Base-by-base conservation (phyloP, 2,113 vertebrate species). In the Phrynocephalus versicolor region DNA sequence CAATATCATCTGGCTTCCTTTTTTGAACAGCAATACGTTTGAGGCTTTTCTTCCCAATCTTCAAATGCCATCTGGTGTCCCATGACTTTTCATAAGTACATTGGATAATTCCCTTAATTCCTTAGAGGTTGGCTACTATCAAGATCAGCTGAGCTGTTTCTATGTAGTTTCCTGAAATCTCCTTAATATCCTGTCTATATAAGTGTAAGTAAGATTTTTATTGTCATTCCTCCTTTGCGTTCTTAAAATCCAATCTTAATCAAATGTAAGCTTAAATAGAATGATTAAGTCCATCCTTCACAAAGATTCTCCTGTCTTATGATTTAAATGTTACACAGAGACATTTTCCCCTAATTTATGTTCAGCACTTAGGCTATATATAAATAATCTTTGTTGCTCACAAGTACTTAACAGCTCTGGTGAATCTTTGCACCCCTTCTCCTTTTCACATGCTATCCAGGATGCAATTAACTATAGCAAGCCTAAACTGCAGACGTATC, bases 41-140 rank as follows among this genome's bases (percentile, higher is more conserved):
- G 37, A 39, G 19, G 57, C 55, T 83, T 74, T 83, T 45, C 71
- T 83, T 83, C 30, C 71, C 71, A 74, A 83, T 83, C 82, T 83
- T 75, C 82, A 83, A 83, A 83, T 64, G 58, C 71, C 82, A 83
- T 83, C 82, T 83, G 82, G 57, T 83, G 82, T 64, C 41, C 37
- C 72, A 74, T 10, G 30, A 64, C 71, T 83, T 72, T 83, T 45
- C 19, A 23, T 75, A 74, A 74, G 58, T 64, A 83, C 71, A 74
- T 9, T 8, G 12, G 37, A 83, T 83, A 83, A 74, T 62, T 75
- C 57, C 57, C 62, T 83, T 83, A 83, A 83, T 75, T 74, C 71
- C 71, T 83, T 83, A 74, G 60, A 74, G 58, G 25, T 14, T 83
- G 57, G 45, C 37, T 74, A 64, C 71, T 83, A 64, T 83, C 71